These are phyloP conservation scores for Eurosta solidaginis DNA, from an alignment of 1,140 invertebrate genomes.

Conservation along the genomic window DNA sequence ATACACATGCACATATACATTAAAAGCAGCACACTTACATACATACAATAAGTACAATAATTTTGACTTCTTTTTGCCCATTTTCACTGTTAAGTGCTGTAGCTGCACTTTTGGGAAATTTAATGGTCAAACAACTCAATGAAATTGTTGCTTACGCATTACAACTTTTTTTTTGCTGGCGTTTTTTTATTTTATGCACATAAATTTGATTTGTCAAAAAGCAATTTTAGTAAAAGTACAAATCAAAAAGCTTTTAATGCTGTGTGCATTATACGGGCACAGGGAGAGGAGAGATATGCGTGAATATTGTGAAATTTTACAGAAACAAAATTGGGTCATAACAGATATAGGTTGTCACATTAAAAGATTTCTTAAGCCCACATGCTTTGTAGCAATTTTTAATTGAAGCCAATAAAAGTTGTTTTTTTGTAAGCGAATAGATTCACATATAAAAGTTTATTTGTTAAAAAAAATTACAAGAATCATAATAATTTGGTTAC, in stretches of 20 bases:
- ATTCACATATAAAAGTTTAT: no score
- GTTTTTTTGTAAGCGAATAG: no score
- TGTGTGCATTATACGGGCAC: neutral
- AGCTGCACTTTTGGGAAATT: constrained; percentile 25
- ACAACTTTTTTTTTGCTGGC: constrained; percentile 6
- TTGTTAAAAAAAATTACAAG: no score
- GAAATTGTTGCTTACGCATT: constrained; percentile 18
- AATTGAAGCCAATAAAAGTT: no score
- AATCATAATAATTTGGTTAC: no score
- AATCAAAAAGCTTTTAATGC: constrained; percentile 24
- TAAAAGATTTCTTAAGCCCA: no score
- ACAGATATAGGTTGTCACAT: no score
- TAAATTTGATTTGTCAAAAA: constrained; percentile 29
- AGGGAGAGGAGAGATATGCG: neutral
- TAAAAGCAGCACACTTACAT: no score
- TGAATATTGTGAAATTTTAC: no score
- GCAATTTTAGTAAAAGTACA: constrained; percentile 26
- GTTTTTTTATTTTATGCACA: neutral
- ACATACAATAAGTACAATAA: constrained; percentile 14
- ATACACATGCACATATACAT: no score
- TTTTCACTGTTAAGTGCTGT: neutral
- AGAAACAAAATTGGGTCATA: no score
- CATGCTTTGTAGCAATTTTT: no score
- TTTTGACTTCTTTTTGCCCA: neutral
- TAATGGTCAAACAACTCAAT: constrained; percentile 26